These are phyloP conservation scores for Hycleus cichorii DNA, from an alignment of 1,140 invertebrate species.

Conservation along the genomic window DNA sequence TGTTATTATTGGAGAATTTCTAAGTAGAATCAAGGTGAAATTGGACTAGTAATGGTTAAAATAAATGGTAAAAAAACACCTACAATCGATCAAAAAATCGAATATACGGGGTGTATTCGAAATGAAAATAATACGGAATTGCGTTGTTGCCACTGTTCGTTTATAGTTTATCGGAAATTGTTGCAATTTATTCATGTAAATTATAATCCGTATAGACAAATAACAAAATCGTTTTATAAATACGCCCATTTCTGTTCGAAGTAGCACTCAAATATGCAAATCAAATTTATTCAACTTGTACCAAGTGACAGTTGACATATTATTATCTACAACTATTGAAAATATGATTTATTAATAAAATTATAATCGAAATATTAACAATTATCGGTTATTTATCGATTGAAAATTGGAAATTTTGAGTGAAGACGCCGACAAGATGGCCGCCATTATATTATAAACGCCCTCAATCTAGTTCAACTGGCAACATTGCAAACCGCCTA, in stretches of 20 bases:
- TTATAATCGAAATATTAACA: neutral
- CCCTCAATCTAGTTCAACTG: slow-evolving; percentile 3
- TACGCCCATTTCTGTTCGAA: slow-evolving; percentile 8
- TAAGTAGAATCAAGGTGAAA: too few relatives aligned
- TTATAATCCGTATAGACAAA: neutral
- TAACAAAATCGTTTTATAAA: neutral
- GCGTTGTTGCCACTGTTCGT: neutral
- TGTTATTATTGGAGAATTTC: too few relatives aligned
- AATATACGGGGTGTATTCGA: too few relatives aligned
- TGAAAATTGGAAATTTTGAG: neutral
- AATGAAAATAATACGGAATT: neutral
- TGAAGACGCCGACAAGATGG: slow-evolving; percentile 6
- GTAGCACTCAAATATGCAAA: slow-evolving; percentile 21
- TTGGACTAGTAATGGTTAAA: too few relatives aligned
- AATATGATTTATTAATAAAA: neutral
- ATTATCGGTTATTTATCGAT: neutral
- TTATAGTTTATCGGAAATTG: neutral
- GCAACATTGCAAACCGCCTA: slow-evolving; percentile 11
- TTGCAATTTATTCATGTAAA: neutral
- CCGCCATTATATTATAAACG: neutral
- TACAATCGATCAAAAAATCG: too few relatives aligned
- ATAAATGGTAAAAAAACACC: too few relatives aligned
- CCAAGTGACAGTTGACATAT: slow-evolving; percentile 21
- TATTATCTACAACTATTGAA: slow-evolving; percentile 15
- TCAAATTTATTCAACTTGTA: slow-evolving; percentile 16